phyloP scores from a whole-genome alignment of 1,140 invertebrate species.

The Subanguina moxae region DNA sequence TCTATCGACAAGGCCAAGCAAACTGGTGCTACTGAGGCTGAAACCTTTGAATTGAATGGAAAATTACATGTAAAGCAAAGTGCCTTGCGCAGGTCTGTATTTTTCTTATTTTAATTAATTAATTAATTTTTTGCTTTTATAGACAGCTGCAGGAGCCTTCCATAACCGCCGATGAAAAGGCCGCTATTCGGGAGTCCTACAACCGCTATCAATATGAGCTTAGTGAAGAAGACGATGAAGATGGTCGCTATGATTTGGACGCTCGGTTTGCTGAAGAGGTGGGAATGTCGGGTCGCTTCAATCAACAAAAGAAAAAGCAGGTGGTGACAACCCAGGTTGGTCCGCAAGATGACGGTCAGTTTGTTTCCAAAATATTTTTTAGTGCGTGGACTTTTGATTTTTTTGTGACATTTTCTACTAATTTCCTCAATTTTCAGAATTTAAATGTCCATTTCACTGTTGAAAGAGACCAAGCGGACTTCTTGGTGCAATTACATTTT shows the following conservation, averaged over 20 bases:
- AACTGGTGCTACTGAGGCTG: not conserved
- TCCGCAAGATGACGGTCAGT: constrained; percentile 7
- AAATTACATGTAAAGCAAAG: not conserved
- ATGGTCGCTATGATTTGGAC: constrained; percentile 20
- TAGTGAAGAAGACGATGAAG: constrained; percentile 16
- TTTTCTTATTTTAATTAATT: not conserved
- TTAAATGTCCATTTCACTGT: too few relatives aligned
- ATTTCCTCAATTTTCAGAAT: too few relatives aligned
- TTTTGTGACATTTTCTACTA: not conserved
- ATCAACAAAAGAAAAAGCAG: not conserved
- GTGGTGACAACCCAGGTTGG: not conserved
- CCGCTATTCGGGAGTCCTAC: constrained; percentile 12
- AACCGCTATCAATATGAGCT: constrained; percentile 15
- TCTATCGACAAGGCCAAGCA: constrained; percentile 7
- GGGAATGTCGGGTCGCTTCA: constrained; percentile 10
- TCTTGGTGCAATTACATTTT: too few relatives aligned
- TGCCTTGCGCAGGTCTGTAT: not conserved
- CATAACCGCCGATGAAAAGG: constrained; percentile 4
- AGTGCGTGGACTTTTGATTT: too few relatives aligned
- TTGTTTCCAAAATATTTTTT: too few relatives aligned
- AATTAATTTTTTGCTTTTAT: not conserved
- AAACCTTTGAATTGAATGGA: not conserved
- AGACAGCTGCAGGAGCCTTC: not conserved
- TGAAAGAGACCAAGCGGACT: too few relatives aligned
- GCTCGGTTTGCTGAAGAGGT: constrained; percentile 11